These are phyloP conservation scores for Microcebus tavaratra DNA, from an alignment of 2,113 vertebrate genomes.

Conservation along the genomic window DNA sequence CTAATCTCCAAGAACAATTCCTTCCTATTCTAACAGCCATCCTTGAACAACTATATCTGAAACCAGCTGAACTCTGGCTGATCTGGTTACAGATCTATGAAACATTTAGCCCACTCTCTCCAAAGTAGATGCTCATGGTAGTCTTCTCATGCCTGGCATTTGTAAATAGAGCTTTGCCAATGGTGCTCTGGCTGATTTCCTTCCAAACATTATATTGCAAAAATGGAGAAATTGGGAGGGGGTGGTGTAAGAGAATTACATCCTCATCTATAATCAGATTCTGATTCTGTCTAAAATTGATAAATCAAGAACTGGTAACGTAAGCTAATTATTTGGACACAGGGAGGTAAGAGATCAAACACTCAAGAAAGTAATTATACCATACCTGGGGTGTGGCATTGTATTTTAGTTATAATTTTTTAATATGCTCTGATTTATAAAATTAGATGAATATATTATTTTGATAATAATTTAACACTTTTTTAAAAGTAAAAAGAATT, in stretches of 20 bases:
- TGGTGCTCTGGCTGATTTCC: background rate
- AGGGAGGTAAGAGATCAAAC: background rate
- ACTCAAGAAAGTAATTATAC: background rate
- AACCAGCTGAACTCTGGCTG: background rate
- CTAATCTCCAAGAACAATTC: background rate
- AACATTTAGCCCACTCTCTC: background rate
- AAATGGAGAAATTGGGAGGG: background rate
- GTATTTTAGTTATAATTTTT: background rate
- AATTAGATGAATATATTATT: background rate
- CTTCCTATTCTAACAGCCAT: background rate
- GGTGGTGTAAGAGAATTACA: background rate
- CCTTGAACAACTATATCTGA: background rate
- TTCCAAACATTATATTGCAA: background rate
- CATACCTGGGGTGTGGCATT: background rate
- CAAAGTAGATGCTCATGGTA: background rate
- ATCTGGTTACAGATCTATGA: background rate
- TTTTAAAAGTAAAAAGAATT: slow-evolving; percentile 4
- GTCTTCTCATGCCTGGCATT: background rate
- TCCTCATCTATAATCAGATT: background rate
- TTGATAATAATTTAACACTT: background rate
- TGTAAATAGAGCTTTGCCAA: background rate
- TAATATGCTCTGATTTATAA: background rate
- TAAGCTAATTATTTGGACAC: background rate
- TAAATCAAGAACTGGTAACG: background rate
- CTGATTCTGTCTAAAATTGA: background rate